phyloP scores from a whole-genome alignment of 1,140 invertebrate species.

The Drosophila tsacasi region DNA sequence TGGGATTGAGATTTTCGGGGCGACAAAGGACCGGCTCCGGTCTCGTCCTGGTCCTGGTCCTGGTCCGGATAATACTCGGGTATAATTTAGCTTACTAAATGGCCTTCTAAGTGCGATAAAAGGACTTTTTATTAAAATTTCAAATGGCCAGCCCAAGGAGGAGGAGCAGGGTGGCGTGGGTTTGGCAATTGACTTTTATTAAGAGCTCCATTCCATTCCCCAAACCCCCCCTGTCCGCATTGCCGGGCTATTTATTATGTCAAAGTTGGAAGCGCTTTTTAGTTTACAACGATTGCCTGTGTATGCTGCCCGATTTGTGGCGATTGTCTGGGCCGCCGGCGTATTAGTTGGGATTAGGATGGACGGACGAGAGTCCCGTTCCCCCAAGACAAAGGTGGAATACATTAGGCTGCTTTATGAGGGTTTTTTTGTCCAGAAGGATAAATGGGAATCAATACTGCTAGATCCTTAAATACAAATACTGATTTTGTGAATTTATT shows the following conservation, averaged over 20 bases:
- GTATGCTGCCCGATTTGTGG: conserved; percentile 37
- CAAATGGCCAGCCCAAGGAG: conserved; percentile 40
- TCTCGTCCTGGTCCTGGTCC: conserved; percentile 2
- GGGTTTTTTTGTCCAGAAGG: neutral
- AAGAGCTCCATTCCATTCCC: conserved; percentile 51
- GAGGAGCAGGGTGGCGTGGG: conserved; percentile 5
- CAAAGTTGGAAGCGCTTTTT: conserved; percentile 69
- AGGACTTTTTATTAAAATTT: conserved; percentile 81
- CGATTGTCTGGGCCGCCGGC: conserved; percentile 15
- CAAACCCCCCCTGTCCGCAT: conserved; percentile 23
- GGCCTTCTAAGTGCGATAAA: conserved; percentile 81
- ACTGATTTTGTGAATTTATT: neutral
- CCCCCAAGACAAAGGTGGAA: conserved; percentile 32
- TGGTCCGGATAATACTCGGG: conserved; percentile 60
- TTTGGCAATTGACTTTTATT: conserved; percentile 76
- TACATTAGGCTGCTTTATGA: conserved; percentile 14
- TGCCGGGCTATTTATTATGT: conserved; percentile 69
- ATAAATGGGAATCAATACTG: conserved; percentile 10
- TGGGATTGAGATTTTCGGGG: conserved; percentile 42
- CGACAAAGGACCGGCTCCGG: conserved; percentile 7
- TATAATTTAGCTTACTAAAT: conserved; percentile 81
- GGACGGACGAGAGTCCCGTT: neutral
- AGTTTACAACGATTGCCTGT: conserved; percentile 53
- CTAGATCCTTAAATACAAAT: conserved; percentile 1
- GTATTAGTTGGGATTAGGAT: conserved; percentile 33